Evolutionary conservation across 1,140 invertebrate species (phyloP).

Genomic region (Archegozetes longisetosus): DNA sequence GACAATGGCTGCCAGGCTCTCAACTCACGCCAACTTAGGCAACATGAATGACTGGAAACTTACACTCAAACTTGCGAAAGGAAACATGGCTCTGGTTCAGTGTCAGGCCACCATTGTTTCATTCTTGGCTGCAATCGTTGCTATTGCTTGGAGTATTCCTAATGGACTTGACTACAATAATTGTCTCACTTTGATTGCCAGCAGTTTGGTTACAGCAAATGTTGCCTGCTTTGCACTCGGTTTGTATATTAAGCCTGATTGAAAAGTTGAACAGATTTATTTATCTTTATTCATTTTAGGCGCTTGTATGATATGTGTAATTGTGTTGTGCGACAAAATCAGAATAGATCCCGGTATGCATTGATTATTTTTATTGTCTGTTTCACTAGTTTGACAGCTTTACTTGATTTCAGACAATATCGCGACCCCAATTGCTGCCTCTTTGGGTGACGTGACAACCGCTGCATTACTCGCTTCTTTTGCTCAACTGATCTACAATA

Average conservation of each 20-base stretch:
- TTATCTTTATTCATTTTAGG: not conserved
- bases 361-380: not conserved
- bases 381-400: not conserved
- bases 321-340: conserved; percentile 12
- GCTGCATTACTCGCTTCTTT: conserved; percentile 31
- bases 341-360: conserved; percentile 13
- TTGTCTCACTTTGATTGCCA: conserved; percentile 56
- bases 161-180: not conserved
- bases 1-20: conserved; percentile 39
- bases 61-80: conserved; percentile 54
- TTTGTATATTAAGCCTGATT: conserved; percentile 26
- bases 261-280: not conserved
- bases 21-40: conserved; percentile 52
- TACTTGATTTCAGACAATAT: conserved; percentile 52
- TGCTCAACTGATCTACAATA: conserved; percentile 4
- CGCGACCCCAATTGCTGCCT: conserved; percentile 88
- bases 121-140: conserved; percentile 70
- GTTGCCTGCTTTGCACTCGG: conserved; percentile 73
- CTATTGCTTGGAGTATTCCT: conserved; percentile 50
- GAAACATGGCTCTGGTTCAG: conserved; percentile 54
- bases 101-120: conserved; percentile 85
- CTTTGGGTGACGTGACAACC: conserved; percentile 79
- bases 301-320: conserved; percentile 15
- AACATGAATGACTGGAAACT: conserved; percentile 49
- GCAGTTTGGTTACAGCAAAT: conserved; percentile 76